Evolutionary conservation across 2,113 vertebrate genomes (phyloP), one percentile per base, ranked within the genome.

Genomic region (Cyphomyrus plagiostoma): DNA sequence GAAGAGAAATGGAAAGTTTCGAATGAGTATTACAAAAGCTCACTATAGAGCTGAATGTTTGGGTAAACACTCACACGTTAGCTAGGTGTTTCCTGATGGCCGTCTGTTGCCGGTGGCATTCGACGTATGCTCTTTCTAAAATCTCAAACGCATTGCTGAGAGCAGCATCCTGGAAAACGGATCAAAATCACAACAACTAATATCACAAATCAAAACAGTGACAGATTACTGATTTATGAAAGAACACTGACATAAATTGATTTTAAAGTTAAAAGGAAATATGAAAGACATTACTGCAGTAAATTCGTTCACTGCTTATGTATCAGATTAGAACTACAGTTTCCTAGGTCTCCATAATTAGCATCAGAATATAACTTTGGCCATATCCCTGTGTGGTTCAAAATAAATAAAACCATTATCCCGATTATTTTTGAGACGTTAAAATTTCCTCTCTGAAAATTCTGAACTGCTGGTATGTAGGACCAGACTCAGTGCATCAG

Each of bases 21-120:
- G 3, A 15, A 30, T 39, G 13, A 35, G 17, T 39, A 77, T 39
- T 39, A 19, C 1, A 13, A 77, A 77, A 77, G 3, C 21, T 77
- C 70, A 35, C 30, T 11, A 66, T 10, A 11, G 62, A 70, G 58
- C 19, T 56, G 21, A 19, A 35, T 45, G 17, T 56, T 42, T 39
- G 11, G 42, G 88, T 90, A 92, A 92, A 94, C 92, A 92, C 89
- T 93, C 93, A 93, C 94, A 95, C 92, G 91, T 95, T 95, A 90
- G 92, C 91, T 91, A 96, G 93, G 90, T 93, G 95, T 90, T 95
- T 94, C 92, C 94, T 95, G 91, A 94, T 93, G 93, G 89, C 92
- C 89, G 93, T 86, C 91, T 94, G 94, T 90, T 93, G 93, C 91
- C 93, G 94, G 87, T 93, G 94, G 35, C 90, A 92, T 26, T 91